These are phyloP conservation scores for Chelon auratus DNA, from an alignment of 2,797 vertebrate species.

Conservation along the genomic window DNA sequence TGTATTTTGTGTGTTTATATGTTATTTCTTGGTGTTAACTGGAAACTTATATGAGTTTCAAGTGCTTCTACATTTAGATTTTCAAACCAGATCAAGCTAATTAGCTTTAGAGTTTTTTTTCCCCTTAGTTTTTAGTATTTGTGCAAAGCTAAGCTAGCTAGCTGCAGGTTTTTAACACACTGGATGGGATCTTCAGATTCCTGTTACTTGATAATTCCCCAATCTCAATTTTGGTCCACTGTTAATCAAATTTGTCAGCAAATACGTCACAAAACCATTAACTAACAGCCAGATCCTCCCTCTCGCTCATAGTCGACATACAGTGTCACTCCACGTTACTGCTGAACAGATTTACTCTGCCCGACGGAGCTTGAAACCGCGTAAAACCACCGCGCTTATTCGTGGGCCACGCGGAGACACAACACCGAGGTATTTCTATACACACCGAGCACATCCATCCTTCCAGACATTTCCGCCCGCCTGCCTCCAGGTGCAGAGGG, in stretches of 20 bases:
- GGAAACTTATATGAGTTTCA: no score
- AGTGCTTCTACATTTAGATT: no score
- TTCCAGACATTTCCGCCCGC: constrained; percentile 23
- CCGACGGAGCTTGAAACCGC: constrained; percentile 3
- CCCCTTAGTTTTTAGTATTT: not conserved
- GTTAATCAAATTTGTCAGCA: constrained; percentile 9
- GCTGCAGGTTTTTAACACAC: no score
- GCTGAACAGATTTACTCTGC: constrained; percentile 4
- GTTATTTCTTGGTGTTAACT: no score
- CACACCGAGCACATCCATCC: not conserved
- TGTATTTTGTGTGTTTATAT: no score
- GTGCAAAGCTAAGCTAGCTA: constrained; percentile 3
- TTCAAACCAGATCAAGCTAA: no score
- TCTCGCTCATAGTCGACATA: constrained; percentile 1
- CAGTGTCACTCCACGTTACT: constrained; percentile 12
- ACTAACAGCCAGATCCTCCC: not conserved
- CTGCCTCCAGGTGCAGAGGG: constrained; percentile 36
- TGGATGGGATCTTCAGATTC: no score
- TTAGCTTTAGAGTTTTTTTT: not conserved
- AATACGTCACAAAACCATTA: constrained; percentile 21
- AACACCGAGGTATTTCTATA: not conserved
- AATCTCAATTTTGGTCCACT: not conserved
- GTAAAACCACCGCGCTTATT: not conserved
- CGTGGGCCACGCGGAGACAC: not conserved
- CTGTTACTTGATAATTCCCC: no score